Conservation (phyloP, 2,113 vertebrate species). For the Callospermophilus lateralis region DNA sequence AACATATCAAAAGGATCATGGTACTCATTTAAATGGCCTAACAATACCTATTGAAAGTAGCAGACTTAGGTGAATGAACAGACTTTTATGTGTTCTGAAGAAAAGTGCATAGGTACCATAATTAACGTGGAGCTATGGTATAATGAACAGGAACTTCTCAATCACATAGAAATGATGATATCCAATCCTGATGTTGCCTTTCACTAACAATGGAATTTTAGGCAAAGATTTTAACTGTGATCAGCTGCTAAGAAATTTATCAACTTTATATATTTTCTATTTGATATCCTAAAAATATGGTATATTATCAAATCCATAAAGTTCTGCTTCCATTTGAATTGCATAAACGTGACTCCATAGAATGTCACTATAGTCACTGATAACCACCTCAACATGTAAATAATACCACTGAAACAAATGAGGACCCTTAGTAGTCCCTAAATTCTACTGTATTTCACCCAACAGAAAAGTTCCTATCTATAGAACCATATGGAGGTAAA, state of each 20-base stretch:
- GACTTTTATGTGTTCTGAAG: neutral
- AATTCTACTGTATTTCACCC: neutral
- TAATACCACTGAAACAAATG: neutral
- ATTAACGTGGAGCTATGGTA: neutral
- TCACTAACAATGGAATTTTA: neutral
- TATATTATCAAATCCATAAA: neutral
- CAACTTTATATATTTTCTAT: neutral
- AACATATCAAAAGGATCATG: constrained; percentile 19
- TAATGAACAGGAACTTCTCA: neutral
- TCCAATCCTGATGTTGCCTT: neutral
- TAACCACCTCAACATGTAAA: neutral
- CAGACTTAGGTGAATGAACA: neutral
- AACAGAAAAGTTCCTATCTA: neutral
- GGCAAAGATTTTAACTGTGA: neutral
- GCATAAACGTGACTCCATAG: neutral
- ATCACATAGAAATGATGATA: neutral
- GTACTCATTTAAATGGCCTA: neutral
- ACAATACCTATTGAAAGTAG: neutral
- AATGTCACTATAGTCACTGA: neutral
- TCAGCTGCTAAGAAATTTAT: neutral
- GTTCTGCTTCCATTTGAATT: neutral
- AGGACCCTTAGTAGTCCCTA: neutral
- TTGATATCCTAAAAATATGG: neutral
- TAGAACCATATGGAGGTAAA: neutral
- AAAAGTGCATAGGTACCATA: neutral